phyloP scores from a whole-genome alignment of 2,888 invertebrate genomes.

The Iphiclides podalirius region DNA sequence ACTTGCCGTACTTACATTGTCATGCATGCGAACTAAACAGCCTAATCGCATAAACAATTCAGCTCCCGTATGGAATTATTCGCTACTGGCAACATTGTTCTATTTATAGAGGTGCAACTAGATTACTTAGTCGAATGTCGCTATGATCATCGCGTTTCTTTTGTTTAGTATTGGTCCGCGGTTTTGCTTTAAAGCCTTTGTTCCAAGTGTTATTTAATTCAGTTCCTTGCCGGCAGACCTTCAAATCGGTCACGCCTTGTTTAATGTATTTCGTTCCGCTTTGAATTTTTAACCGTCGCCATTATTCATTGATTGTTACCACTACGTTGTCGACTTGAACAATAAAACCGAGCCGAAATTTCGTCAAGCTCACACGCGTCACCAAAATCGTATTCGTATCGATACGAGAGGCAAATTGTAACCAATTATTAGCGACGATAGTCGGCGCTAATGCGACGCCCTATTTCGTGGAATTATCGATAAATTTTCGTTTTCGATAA shows the following conservation, averaged over 20 bases:
- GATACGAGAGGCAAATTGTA: too few species aligned
- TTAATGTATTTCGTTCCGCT: background rate
- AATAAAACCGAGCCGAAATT: too few species aligned
- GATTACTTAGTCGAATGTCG: conserved; percentile 6
- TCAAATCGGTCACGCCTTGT: conserved; percentile 9
- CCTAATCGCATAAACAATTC: conserved; percentile 19
- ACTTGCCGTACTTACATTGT: background rate
- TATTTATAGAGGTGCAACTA: conserved; percentile 14
- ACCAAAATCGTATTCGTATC: too few species aligned
- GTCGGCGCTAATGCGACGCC: too few species aligned
- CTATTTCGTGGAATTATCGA: conserved; percentile 5
- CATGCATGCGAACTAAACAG: background rate
- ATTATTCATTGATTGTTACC: too few species aligned
- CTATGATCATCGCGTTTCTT: background rate
- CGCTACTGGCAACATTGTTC: conserved; percentile 13
- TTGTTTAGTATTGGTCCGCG: background rate
- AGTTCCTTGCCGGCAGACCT: conserved; percentile 4
- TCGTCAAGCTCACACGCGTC: too few species aligned
- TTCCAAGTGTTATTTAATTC: background rate
- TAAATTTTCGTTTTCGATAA: too few species aligned
- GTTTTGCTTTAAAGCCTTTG: background rate
- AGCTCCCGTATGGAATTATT: conserved; percentile 6
- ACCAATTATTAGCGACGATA: too few species aligned
- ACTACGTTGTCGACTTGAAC: too few species aligned
- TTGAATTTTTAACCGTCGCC: background rate